A percentile compares a stretch with the other conserved stretches of the same genome.
phyloP scores from a whole-genome alignment of 2,888 invertebrate species.

The Muscina levida region DNA sequence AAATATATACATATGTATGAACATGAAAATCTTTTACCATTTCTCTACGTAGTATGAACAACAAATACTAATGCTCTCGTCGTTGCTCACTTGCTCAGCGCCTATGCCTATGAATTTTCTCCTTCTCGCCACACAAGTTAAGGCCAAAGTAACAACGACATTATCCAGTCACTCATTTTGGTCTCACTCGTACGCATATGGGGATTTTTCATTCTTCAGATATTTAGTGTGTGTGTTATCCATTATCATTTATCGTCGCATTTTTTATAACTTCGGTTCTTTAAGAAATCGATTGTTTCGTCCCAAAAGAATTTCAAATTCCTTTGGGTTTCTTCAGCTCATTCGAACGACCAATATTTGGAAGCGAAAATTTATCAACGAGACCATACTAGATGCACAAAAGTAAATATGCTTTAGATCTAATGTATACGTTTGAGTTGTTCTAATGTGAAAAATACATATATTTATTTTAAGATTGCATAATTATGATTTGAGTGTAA shows the following conservation, averaged over 20 bases:
- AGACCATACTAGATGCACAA: background rate
- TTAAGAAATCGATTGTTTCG: no score
- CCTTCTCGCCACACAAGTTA: conserved; percentile 55
- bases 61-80: no score
- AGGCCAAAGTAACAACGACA: conserved; percentile 50
- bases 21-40: no score
- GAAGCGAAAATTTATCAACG: conserved; percentile 1
- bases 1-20: no score
- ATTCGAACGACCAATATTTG: no score
- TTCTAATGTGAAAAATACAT: conserved; percentile 23
- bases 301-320: conserved; percentile 50
- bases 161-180: conserved; percentile 55
- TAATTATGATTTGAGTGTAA: conserved; percentile 60
- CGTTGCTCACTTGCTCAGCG: no score
- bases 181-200: conserved; percentile 58
- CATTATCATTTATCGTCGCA: conserved; percentile 9
- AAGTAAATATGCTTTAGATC: conserved; percentile 8
- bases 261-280: conserved; percentile 24
- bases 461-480: conserved; percentile 54
- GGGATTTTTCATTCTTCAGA: conserved; percentile 2
- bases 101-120: conserved; percentile 36
- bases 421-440: no score
- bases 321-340: background rate
- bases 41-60: no score
- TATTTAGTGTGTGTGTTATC: conserved; percentile 41